Evolutionary conservation across 2,888 invertebrate genomes (phyloP), one percentile per base, ranked within the genome.

Genomic region (Orthosia gothica): DNA sequence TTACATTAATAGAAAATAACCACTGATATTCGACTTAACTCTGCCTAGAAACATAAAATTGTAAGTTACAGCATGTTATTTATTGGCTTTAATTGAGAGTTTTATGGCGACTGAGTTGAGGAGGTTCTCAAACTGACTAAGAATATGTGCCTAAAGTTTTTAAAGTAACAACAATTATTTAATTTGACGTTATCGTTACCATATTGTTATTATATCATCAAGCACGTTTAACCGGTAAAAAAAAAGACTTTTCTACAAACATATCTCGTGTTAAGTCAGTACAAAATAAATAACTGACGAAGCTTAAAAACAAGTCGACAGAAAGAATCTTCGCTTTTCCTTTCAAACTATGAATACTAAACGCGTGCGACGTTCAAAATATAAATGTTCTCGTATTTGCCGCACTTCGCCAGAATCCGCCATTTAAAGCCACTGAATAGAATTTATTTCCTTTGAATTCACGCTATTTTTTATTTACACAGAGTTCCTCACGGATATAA

Each of bases 381-480:
- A 66, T 49, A 81, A 75, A 79, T 57, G 26, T 58, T 58, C 12
- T 4, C 59, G 52, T 67, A 70, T 75, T 70, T 81, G 69, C 62
- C 63, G 16, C 40, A 52, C 62, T 70, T 66, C n/a, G 45, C 45
- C 12, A 66, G 54, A 81, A 74, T 62, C 54, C 66, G 57, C n/a
- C 70, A 81, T 81, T 74, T 70, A 58, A 62, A 79, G 70, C 62
- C 47, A 49, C 57, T 58, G 66, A 70, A 70, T 52, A 58, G 18
- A 81, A 69, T 70, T 70, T 75, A 54, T 75, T 69, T 67, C 66
- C 70, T 76, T 59, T 63, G 70, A 58, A 66, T 66, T 47, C 11
- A 12, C 49, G 54, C 26, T 47, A 81, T 66, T 70, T 74, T 79
- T 70, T 40, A 16, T 59, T 40, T 76, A 50, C 26, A n/a, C n/a